Conservation (phyloP, 37 sponge, comb jelly and placozoan species). For the Halisarca cf. caerulea region DNA sequence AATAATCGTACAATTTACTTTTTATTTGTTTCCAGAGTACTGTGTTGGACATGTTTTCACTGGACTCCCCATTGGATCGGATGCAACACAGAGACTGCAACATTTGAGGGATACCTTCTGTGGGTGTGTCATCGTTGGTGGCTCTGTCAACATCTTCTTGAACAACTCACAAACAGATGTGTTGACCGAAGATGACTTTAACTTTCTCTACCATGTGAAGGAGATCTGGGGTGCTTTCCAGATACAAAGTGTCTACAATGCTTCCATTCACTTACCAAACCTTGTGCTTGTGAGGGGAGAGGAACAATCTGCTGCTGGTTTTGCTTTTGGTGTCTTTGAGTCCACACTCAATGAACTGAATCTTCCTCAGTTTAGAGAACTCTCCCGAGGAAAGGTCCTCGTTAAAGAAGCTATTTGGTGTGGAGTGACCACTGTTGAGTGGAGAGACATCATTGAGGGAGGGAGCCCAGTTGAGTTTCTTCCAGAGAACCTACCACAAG, state of each 20-base stretch:
- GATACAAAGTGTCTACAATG: slow-evolving; percentile 26
- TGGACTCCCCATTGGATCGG: slow-evolving; percentile 2
- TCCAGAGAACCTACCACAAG: background rate
- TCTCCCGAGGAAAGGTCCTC: slow-evolving; percentile 34
- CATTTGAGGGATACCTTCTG: slow-evolving; percentile 44
- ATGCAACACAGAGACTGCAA: slow-evolving; percentile 28
- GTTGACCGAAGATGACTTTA: slow-evolving; percentile 51
- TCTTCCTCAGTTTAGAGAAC: slow-evolving; percentile 61
- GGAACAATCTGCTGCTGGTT: background rate
- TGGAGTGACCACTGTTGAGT: slow-evolving; percentile 40
- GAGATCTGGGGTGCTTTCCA: slow-evolving; percentile 40
- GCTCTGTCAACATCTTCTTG: slow-evolving; percentile 38
- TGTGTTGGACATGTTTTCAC: slow-evolving; percentile 31
- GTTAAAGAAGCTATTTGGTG: slow-evolving; percentile 36
- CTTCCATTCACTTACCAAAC: slow-evolving; percentile 41
- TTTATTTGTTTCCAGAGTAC: background rate
- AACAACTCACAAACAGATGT: background rate
- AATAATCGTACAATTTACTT: too few species aligned
- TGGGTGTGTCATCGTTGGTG: slow-evolving; percentile 60
- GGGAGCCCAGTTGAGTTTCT: background rate
- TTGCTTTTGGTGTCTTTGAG: slow-evolving; percentile 14
- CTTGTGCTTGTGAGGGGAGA: slow-evolving; percentile 56
- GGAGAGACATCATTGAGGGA: slow-evolving; percentile 55
- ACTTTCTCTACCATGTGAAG: slow-evolving; percentile 49
- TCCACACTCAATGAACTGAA: slow-evolving; percentile 16